Base-by-base conservation (phyloP, 2,113 vertebrate genomes). In the Orientallactaga bullata region DNA sequence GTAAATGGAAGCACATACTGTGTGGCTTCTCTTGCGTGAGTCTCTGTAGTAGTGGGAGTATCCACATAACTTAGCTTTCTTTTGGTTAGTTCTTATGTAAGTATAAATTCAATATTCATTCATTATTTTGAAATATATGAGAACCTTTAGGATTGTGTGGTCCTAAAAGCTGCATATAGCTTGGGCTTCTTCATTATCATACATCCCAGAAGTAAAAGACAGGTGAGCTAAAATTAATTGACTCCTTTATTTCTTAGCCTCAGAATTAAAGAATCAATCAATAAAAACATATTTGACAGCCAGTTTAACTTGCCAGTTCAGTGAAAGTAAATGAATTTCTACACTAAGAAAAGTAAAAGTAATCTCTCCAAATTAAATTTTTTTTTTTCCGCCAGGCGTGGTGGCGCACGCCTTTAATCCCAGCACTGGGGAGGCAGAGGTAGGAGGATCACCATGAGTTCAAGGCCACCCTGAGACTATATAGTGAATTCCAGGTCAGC, bases 241-340 rank as follows among this genome's bases (percentile, higher is more conserved):
- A 71, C 4, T 89, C 32, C 74, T 9, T 9, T 74, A 17, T 81
- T 81, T 77, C 47, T 30, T 10, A 68, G 35, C 73, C 37, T 90
- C 24, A 37, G 17, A 28, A 61, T 71, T 90, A 88, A 63, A 60
- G 47, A 82, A 82, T 81, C 32, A 82, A 23, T 85, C 32, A n/a
- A 4, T 37, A 55, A 72, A 63, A 90, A 63, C 15, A 61, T 87
- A 71, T 81, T 42, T 65, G 24, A 32, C 63, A 88, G 32, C 30
- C 7, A 15, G 7, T 16, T 55, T 77, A 69, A 51, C 10, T 39
- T 10, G 47, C 69, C 47, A 68, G 12, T 73, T 85, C 88, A 88
- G 66, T 81, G 68, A 63, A 84, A 90, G 68, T 32, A 77, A 88
- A 79, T 60, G 23, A 92, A 79, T 90, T 85, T 85, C 5, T 73